These are phyloP conservation scores for Brachyhypopomus occidentalis DNA, from an alignment of 2,113 vertebrate species.

Conservation along the genomic window DNA sequence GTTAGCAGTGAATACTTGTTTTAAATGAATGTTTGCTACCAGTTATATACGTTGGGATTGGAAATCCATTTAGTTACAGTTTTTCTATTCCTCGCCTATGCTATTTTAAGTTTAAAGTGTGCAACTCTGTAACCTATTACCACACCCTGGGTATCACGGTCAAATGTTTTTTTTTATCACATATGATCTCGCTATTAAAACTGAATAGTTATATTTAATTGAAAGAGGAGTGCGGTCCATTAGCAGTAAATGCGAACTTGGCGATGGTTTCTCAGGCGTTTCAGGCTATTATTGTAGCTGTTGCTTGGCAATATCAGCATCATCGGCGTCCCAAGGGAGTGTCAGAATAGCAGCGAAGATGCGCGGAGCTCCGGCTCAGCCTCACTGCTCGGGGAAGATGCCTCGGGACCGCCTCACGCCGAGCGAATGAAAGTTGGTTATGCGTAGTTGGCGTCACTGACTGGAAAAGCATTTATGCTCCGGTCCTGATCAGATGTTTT, in stretches of 20 bases:
- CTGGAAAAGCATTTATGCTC: background rate
- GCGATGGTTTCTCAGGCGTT: slow-evolving; percentile 4
- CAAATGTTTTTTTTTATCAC: background rate
- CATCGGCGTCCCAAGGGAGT: slow-evolving; percentile 47
- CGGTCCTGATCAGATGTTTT: background rate
- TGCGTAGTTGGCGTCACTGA: background rate
- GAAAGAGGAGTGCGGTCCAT: background rate
- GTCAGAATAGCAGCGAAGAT: slow-evolving; percentile 49
- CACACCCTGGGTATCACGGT: background rate
- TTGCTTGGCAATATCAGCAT: slow-evolving; percentile 56
- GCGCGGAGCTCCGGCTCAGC: slow-evolving; percentile 28
- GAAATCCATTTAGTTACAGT: no score
- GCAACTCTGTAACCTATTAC: no score
- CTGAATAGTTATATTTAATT: slow-evolving; percentile 10
- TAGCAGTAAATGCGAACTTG: slow-evolving; percentile 21
- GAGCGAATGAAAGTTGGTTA: background rate
- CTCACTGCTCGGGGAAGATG: background rate
- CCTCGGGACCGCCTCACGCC: background rate
- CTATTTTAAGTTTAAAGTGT: no score
- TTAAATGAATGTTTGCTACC: no score
- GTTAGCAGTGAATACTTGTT: no score
- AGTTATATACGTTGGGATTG: no score
- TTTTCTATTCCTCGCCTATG: no score
- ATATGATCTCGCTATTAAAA: background rate
- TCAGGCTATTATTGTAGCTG: slow-evolving; percentile 36